Evolutionary conservation across 1,140 invertebrate genomes (phyloP).

Genomic region (Drosophila albomicans): DNA sequence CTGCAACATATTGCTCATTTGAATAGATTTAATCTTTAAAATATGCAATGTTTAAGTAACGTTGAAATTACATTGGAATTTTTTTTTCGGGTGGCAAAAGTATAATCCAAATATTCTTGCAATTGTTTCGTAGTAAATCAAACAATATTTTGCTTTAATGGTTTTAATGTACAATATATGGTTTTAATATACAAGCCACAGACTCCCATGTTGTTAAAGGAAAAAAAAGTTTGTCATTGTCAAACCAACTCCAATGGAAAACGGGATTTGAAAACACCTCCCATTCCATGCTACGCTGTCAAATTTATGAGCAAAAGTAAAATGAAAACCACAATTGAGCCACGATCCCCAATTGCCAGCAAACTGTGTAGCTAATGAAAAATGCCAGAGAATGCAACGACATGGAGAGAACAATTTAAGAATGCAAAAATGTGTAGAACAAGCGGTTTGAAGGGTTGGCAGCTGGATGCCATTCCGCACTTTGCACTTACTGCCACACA

Average conservation of each 20-base stretch:
- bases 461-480: neutral
- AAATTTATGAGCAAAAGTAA: slow-evolving; percentile 29
- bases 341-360: slow-evolving; percentile 19
- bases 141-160: neutral
- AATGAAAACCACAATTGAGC: slow-evolving; percentile 18
- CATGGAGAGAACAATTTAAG: slow-evolving; percentile 27
- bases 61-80: no score
- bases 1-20: no score
- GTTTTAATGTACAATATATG: neutral
- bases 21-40: no score
- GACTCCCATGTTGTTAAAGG: neutral
- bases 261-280: neutral
- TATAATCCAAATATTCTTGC: neutral
- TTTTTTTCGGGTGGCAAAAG: no score
- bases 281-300: neutral
- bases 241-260: neutral
- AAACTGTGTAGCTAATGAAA: slow-evolving; percentile 54
- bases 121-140: neutral
- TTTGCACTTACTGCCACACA: neutral
- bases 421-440: slow-evolving; percentile 31
- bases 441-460: neutral
- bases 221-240: neutral
- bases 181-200: neutral
- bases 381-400: slow-evolving; percentile 34
- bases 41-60: no score